Percentiles rank a stretch among this genome's conserved stretches.
phyloP scores from a whole-genome alignment of 2,888 invertebrate species.

The Meliscaeva auricollis region DNA sequence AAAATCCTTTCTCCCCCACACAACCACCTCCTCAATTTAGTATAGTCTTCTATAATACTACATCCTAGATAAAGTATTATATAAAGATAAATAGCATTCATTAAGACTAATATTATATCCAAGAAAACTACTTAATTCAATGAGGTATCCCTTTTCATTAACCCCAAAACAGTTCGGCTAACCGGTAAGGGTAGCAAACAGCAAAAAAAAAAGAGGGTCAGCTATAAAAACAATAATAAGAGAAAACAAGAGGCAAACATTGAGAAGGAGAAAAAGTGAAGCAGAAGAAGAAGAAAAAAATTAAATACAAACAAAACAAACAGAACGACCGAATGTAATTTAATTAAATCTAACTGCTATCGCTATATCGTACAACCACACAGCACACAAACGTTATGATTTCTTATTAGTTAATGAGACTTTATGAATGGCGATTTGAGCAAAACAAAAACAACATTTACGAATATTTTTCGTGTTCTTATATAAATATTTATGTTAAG shows the following conservation, averaged over 20 bases:
- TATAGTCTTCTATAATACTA: neutral
- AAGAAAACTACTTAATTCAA: slow-evolving; percentile 58
- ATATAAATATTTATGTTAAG: slow-evolving; percentile 32
- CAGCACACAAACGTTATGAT: slow-evolving; percentile 56
- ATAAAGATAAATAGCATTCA: slow-evolving; percentile 45
- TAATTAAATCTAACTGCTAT: slow-evolving; percentile 57
- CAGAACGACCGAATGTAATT: slow-evolving; percentile 53
- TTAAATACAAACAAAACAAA: slow-evolving; percentile 37
- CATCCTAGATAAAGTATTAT: slow-evolving; percentile 43
- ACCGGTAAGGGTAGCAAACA: neutral
- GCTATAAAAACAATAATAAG: slow-evolving; percentile 10
- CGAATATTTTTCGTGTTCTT: slow-evolving; percentile 17
- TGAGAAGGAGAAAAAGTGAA: neutral
- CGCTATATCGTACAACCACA: neutral
- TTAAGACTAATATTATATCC: slow-evolving; percentile 27
- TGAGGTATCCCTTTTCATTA: slow-evolving; percentile 45
- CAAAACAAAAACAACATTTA: slow-evolving; percentile 59
- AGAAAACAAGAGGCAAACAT: neutral
- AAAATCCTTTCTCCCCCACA: neutral
- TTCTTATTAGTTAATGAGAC: slow-evolving; percentile 70
- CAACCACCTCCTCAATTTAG: neutral
- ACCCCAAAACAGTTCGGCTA: slow-evolving; percentile 22
- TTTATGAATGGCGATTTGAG: slow-evolving; percentile 54
- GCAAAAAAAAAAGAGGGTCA: neutral
- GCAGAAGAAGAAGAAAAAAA: slow-evolving; percentile 6